Conservation (phyloP, 2,113 vertebrate genomes). For the Dromaius novaehollandiae region DNA sequence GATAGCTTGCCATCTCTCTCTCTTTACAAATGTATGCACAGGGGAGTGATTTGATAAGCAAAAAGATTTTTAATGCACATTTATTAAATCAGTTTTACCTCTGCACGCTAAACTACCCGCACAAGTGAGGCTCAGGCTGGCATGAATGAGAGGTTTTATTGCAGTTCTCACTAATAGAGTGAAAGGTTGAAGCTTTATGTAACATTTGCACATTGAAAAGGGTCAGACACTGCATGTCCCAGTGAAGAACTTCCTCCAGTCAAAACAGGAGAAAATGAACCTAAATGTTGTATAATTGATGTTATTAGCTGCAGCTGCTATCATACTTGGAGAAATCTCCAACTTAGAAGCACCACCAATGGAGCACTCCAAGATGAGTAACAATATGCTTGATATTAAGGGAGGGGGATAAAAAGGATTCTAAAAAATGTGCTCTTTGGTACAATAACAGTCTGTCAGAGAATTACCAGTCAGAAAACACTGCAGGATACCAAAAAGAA, state of each 20-base stretch:
- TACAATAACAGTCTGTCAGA: conserved; percentile 2
- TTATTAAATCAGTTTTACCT: neutral
- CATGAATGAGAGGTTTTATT: neutral
- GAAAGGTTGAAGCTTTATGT: neutral
- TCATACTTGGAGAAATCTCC: neutral
- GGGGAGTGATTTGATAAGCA: neutral
- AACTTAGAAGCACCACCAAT: conserved; percentile 17
- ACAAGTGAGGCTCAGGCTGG: neutral
- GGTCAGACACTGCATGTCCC: neutral
- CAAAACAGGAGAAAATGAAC: neutral
- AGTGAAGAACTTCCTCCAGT: neutral
- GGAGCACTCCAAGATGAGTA: conserved; percentile 10
- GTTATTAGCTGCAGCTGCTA: conserved; percentile 15
- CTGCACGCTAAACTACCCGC: neutral
- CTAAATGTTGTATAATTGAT: neutral
- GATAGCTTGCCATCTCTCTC: neutral
- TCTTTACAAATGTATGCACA: neutral
- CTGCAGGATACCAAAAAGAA: neutral
- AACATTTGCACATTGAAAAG: neutral
- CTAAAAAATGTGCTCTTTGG: neutral
- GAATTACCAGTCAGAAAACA: conserved; percentile 18
- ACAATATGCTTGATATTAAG: conserved; percentile 6
- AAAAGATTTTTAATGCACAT: neutral
- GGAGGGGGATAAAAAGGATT: neutral
- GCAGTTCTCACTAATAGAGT: accelerated